Base-by-base conservation (phyloP, 2,888 invertebrate species). In the Dryococelus australis region DNA sequence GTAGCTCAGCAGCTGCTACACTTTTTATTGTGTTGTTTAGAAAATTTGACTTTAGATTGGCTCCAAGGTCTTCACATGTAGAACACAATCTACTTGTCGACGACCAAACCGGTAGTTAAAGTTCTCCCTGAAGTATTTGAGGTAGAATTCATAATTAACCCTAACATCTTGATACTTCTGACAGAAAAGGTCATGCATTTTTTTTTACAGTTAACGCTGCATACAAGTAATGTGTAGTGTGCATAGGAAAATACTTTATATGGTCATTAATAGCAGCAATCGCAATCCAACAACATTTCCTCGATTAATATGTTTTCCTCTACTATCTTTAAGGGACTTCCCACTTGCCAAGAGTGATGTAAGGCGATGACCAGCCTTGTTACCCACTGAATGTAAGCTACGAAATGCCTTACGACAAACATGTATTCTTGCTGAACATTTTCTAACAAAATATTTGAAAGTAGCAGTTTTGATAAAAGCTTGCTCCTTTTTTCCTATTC, bases 31-130 rank as follows among this genome's bases (percentile, higher is more conserved):
- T 81, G 16, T 81, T 26, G 26, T 9, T 81, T 6, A 81, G 35
- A 81, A 81, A 81, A 35, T 9, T 27, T 6, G 27, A 27, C 20
- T 35, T 81, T 20, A 81, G 20, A n/a, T 81, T 81, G 8, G 35
- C 81, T 26, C 28, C 27, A 35, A 81, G 81, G 35, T 35, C 35
- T 81, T 81, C 81, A 81, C 81, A 27, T 81, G 81, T 81, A 35
- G 81, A 81, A 20, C 81, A 83, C 35, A 83, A 43, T 28, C 83
- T 24, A 83, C 83, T 43, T 27, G 83, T 35, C 35, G 83, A 83
- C 28, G 83, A 16, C 83, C 83, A 83, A 83, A 83, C 43, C 12
- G 9, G 35, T 83, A 83, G 35, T 43, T 43, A 83, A 26, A 83
- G 83, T 43, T 83, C 28, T 65, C 24, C 65, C 65, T 16, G 0